Evolutionary conservation across 2,797 vertebrate genomes (phyloP), one percentile per base, ranked within the genome.

Genomic region (Halcyon smyrnensis): DNA sequence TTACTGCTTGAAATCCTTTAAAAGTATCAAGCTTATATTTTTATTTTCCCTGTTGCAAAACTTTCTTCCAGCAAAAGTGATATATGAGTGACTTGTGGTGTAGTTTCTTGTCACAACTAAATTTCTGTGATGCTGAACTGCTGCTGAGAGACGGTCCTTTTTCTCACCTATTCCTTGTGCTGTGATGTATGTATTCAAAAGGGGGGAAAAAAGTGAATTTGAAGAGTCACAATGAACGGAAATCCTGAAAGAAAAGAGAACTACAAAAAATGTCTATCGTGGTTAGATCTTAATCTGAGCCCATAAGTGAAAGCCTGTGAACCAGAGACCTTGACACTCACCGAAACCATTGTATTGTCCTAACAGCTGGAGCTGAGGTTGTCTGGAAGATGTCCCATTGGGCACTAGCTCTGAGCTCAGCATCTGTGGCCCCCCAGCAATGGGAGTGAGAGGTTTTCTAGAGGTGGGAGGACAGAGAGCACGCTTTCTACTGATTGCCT

Each of bases 11-110:
- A 87, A 89, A 80, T 71, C 14, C 15, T 89, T 91, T 37, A 59
- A 32, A n/a, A 36, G 12, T 39, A 37, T 41, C 34, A 41, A 84
- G 11, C 10, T 21, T 67, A 30, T 65, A 6, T 46, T 80, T 93
- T 88, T 84, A 56, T 90, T 93, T 94, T 65, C 25, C 68, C 41
- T 63, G 28, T 45, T 69, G n/a, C 27, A 91, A 89, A 93, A 30
- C 14, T 37, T 85, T 68, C 16, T 90, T 53, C 48, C 37, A 67
- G 30, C n/a, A 68, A 12, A 79, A 68, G 17, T 81, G 43, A 85
- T 30, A 34, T 41, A 15, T 3, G 50, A 68, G n/a, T 73, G 68
- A 86, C 63, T 86, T 56, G 20, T 2, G 2, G 8, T 57, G 50
- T 50, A 67, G 25, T 41, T 88, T 68, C 20, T 50, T 80, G 37